These are phyloP conservation scores for Brachionus angularis DNA, from an alignment of 1,140 invertebrate species.

Conservation along the genomic window DNA sequence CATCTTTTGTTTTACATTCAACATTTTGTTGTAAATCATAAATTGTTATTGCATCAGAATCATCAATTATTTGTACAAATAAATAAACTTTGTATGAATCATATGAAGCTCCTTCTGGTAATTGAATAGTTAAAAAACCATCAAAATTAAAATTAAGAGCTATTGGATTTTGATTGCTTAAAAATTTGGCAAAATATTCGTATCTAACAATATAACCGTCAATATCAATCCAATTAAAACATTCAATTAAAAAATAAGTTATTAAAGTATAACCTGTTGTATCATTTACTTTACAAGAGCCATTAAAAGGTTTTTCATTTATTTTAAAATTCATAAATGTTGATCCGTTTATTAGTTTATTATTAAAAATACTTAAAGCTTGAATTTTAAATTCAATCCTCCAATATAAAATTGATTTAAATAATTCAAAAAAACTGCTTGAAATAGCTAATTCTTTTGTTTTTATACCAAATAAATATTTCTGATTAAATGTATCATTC, in stretches of 20 bases:
- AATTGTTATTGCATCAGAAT: constrained; percentile 12
- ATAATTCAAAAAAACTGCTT: background rate
- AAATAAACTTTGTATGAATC: background rate
- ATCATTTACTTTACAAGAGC: background rate
- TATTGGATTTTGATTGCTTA: constrained; percentile 2
- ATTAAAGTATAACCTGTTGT: background rate
- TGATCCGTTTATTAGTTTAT: background rate
- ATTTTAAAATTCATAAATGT: constrained; percentile 7
- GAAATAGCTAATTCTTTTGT: background rate
- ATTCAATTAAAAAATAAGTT: constrained; percentile 2
- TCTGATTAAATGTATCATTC: background rate
- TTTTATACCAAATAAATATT: background rate
- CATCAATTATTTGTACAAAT: constrained; percentile 7
- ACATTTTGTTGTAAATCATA: no score
- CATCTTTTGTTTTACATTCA: no score
- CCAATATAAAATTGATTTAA: background rate
- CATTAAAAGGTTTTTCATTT: constrained; percentile 25
- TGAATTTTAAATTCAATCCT: background rate
- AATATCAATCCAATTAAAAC: background rate
- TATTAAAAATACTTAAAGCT: background rate
- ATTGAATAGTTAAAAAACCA: background rate
- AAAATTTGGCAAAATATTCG: background rate
- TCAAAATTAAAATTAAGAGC: background rate
- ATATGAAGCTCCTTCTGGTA: background rate
- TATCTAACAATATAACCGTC: constrained; percentile 34